These are phyloP conservation scores for Ephydatia muelleri DNA, from an alignment of 37 sponge, comb jelly and placozoan species.

Conservation along the genomic window DNA sequence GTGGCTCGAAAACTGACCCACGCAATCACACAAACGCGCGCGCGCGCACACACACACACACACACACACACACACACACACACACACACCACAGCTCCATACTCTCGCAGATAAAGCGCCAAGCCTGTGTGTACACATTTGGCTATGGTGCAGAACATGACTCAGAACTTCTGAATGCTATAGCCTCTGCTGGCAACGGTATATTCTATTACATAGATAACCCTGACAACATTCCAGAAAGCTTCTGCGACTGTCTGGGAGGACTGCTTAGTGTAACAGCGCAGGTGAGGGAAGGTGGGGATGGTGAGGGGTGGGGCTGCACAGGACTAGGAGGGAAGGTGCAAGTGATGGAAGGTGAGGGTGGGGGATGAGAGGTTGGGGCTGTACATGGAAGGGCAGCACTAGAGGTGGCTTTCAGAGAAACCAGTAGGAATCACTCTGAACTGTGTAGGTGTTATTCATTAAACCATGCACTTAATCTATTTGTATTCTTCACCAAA, in stretches of 20 bases:
- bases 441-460: too few relatives aligned
- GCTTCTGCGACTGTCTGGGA: slow-evolving; percentile 96
- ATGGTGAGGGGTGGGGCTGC: background rate
- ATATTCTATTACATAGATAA: slow-evolving; percentile 91
- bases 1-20: too few relatives aligned
- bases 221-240: slow-evolving; percentile 90
- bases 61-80: background rate
- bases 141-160: slow-evolving; percentile 92
- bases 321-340: background rate
- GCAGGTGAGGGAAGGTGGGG: slow-evolving; percentile 62
- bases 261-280: slow-evolving; percentile 94
- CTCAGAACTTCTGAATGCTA: slow-evolving; percentile 59
- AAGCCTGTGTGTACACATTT: slow-evolving; percentile 90
- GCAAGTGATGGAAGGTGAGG: background rate
- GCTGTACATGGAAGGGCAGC: too few relatives aligned
- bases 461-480: too few relatives aligned
- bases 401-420: too few relatives aligned
- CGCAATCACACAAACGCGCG: background rate
- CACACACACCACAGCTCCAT: slow-evolving; percentile 61
- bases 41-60: background rate
- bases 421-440: too few relatives aligned
- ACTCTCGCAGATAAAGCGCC: slow-evolving; percentile 80
- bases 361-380: background rate
- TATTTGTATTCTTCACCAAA: too few relatives aligned
- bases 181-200: slow-evolving; percentile 89